Evolutionary conservation across 2,113 vertebrate species (phyloP).

Genomic region (Gobio gobio): DNA sequence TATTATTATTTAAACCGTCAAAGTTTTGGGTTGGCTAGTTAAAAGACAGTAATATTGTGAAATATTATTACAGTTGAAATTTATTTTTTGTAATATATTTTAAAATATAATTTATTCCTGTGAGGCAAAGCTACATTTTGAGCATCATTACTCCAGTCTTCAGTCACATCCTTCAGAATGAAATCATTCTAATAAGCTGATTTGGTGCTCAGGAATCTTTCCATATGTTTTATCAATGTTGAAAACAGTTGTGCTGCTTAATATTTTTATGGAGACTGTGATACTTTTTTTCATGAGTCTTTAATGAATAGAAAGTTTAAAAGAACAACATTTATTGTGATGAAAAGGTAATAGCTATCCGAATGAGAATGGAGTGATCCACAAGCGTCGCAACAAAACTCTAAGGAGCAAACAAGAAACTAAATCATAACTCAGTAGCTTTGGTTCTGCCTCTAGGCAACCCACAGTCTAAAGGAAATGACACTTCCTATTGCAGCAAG

Average conservation of each 20-base stretch:
- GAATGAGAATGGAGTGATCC: slow-evolving; percentile 1
- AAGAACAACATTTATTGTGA: neutral
- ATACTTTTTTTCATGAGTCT: neutral
- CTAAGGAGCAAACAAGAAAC: no score
- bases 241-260: neutral
- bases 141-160: neutral
- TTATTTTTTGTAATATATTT: neutral
- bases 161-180: neutral
- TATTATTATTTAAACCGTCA: neutral
- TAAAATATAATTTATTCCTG: neutral
- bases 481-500: neutral
- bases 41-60: neutral
- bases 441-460: neutral
- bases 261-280: neutral
- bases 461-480: neutral
- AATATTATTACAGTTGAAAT: neutral
- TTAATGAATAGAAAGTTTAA: neutral
- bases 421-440: neutral
- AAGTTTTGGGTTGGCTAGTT: neutral
- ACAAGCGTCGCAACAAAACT: neutral
- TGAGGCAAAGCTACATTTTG: neutral
- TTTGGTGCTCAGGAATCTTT: neutral
- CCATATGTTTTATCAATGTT: neutral
- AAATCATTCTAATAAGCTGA: neutral
- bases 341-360: neutral